Percentiles rank a stretch among this genome's conserved stretches.
Conservation (phyloP, 2,797 vertebrate genomes). For the Morelia viridis region DNA sequence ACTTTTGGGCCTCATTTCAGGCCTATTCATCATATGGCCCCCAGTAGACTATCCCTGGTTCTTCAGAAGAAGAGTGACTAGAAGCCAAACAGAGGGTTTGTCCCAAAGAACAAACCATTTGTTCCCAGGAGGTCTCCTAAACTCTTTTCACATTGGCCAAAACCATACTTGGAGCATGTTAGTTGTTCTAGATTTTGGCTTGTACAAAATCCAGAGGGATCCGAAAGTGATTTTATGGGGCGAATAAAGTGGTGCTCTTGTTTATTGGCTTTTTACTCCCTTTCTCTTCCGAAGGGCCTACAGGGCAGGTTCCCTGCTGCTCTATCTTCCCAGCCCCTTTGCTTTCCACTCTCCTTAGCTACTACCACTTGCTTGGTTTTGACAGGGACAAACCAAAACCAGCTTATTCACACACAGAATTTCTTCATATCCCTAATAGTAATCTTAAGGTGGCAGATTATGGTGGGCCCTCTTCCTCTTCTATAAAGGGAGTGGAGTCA, state of each 20-base stretch:
- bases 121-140: not conserved
- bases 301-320: not conserved
- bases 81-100: not conserved
- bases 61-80: not conserved
- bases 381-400: not conserved
- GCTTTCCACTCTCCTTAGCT: not conserved
- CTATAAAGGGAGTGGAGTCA: not conserved
- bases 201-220: not conserved
- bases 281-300: not conserved
- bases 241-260: not conserved
- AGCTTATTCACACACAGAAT: not conserved
- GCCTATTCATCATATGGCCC: not conserved
- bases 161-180: not conserved
- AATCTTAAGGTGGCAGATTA: not conserved
- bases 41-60: not conserved
- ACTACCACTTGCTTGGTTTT: not conserved
- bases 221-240: not conserved
- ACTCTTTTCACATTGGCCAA: not conserved
- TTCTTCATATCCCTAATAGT: not conserved
- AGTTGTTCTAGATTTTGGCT: not conserved
- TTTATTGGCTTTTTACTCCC: not conserved
- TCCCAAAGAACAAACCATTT: not conserved
- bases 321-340: not conserved
- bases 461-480: not conserved
- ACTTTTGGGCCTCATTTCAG: not conserved